These are phyloP conservation scores for Seira ritae DNA, from an alignment of 2,888 invertebrate genomes.

Conservation along the genomic window DNA sequence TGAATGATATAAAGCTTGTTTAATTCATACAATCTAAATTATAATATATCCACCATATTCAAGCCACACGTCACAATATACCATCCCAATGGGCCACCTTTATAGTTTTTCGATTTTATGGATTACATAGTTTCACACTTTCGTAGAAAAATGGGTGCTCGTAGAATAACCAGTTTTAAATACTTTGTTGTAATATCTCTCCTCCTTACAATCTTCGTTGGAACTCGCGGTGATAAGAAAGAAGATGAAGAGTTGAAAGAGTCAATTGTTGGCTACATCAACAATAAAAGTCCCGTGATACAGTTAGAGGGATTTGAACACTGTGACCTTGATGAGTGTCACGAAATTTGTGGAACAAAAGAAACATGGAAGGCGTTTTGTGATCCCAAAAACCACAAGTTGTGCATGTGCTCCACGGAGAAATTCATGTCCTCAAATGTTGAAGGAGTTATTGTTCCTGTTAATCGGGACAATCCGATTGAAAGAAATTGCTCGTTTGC, in stretches of 20 bases:
- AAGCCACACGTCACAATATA: too few relatives aligned
- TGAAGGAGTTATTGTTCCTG: slow-evolving; percentile 43
- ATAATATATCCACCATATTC: too few relatives aligned
- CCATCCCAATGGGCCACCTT: too few relatives aligned
- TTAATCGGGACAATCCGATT: slow-evolving; percentile 34
- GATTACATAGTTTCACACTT: too few relatives aligned
- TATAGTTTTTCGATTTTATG: too few relatives aligned
- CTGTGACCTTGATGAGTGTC: slow-evolving; percentile 38
- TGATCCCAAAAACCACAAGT: slow-evolving; percentile 39
- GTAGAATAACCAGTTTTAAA: too few relatives aligned
- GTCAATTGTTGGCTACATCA: slow-evolving; percentile 17
- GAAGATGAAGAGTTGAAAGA: too few relatives aligned
- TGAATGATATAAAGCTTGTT: too few relatives aligned
- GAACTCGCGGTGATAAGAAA: neutral
- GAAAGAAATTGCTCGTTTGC: slow-evolving; percentile 58
- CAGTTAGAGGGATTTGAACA: slow-evolving; percentile 42
- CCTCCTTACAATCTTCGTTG: neutral
- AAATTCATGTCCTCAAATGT: slow-evolving; percentile 57
- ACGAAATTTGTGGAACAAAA: slow-evolving; percentile 45
- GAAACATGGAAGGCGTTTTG: slow-evolving; percentile 33
- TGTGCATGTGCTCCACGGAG: slow-evolving; percentile 62
- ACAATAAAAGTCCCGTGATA: slow-evolving; percentile 21
- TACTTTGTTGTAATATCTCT: too few relatives aligned
- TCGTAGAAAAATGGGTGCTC: too few relatives aligned
- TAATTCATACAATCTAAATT: too few relatives aligned